Evolutionary conservation across 2,797 vertebrate genomes (phyloP), one percentile per base, ranked within the genome.

Genomic region (Semotilus atromaculatus): DNA sequence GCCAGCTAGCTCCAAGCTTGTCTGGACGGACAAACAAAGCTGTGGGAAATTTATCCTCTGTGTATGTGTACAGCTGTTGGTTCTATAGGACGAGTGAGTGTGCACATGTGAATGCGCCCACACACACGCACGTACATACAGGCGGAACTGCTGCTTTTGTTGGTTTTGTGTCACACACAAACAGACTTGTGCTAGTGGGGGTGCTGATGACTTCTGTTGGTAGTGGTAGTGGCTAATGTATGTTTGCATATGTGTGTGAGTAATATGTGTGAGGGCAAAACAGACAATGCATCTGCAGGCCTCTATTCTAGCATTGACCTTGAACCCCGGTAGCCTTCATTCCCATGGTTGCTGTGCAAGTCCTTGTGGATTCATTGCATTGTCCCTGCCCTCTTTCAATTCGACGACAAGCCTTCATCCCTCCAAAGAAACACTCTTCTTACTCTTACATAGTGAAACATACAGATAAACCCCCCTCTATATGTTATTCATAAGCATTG

Each of bases 271-370:
- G 68, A 80, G 78, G 83, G 76, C 89, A 88, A 88, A 34, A 87
- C 80, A 87, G 94, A 96, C 96, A 97, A 96, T 94, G 92, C 93
- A 94, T 94, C 94, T 92, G 90, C 68, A 86, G 94, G 95, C 93
- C 93, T 94, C 93, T 96, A 95, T 95, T 94, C 96, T 97, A 95
- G 93, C 93, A 94, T 92, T 91, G 88, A 96, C 95, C 95, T 96
- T 96, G 95, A 97, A 96, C 95, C 95, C 94, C 94, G 92, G 93
- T 88, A 71, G 95, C 94, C 93, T 95, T 93, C 92, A 90, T 96
- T 93, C 95, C 88, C 91, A 93, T 96, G 94, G 93, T 93, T 96
- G 91, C 87, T 89, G 90, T 90, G 83, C 88, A 89, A 80, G 87
- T 86, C 88, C 88, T 87, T 92, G 81, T 91, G 83, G 9, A n/a